Evolutionary conservation across 2,113 vertebrate species (phyloP), one percentile per base, ranked within the genome.

Genomic region (Eurypyga helias): DNA sequence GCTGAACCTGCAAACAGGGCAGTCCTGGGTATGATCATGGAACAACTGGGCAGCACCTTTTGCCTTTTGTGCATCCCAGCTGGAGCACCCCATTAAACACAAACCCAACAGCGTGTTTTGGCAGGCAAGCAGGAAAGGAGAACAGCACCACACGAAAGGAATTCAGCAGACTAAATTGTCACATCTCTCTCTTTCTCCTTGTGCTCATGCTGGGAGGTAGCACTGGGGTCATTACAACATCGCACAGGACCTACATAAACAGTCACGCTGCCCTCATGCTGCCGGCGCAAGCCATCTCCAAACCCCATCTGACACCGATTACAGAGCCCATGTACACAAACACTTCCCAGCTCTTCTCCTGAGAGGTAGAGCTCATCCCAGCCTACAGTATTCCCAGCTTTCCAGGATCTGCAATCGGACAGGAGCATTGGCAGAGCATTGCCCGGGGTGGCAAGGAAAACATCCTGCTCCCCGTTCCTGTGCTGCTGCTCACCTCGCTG

Each of bases 381-480:
- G 1, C 43, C 55, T 11, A 17, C 31, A 48, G 60, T 5, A 0
- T 6, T 36, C 34, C 23, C 71, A 11, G 26, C 36, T n/a, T 18
- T 3, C 34, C 66, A 12, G 33, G 38, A 28, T 1, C 38, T 1
- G 2, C 5, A 36, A 4, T 6, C 0, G 0, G 66, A 11, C 54
- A 29, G 55, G 31, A 41, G 41, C 46, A 5, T 3, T 10, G 11
- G 46, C 61, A 55, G 91, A 61, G 52, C 61, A 7, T 7, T 36
- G 38, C 70, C 41, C 82, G 16, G 26, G 14, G 20, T 45, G 33
- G 11, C 23, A 49, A 11, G 26, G 55, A 65, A 62, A 67, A 36
- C 0, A 9, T 0, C 70, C 38, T 33, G 51, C 5, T 1, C 24
- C 43, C 34, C 1, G 0, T 8, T 7, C 64, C 60, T 13, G 33